Base-by-base conservation (phyloP, 2,888 invertebrate species). In the Eupithecia pulchellata region DNA sequence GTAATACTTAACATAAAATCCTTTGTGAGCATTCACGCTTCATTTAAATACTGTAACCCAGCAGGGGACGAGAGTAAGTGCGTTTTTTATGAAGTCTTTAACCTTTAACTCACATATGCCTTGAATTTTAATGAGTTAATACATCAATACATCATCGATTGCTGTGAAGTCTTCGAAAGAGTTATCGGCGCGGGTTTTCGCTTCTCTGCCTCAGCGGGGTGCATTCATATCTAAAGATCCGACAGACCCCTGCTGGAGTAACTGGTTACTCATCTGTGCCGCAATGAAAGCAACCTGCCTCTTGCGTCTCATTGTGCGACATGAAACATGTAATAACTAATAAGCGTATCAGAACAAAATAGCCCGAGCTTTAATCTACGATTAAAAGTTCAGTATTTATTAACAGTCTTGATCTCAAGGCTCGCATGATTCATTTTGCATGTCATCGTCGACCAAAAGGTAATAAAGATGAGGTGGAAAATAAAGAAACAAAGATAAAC, bases 81-180 rank as follows among this genome's bases (percentile, higher is more conserved):
- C 82, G 76, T 86, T 87, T 90, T 89, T 91, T 90, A 91, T 89
- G 84, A 90, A 89, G 88, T 87, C 83, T 91, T 91, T 90, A 91
- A 91, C 91, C 91, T 91, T 91, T 89, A 85, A 85, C 89, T 86
- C 82, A 82, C 84, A 86, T 87, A 89, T 88, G 86, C 89, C 90
- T 89, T 89, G 88, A 87, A 91, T 91, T 91, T 88, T 87, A 92
- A 92, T 92, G 87, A 92, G 90, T 90, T 89, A 91, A 92, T 91
- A 90, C 87, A 85, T 91, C 91, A 86, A 92, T 93, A 87, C 86
- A 92, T 92, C 90, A 89, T 90, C 85, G 82, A 81, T 80, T 89
- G 81, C 79, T 75, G 81, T 75, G 80, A 71, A 63, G 66, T 17
- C 81, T 84, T 88, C 39, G 69, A 85, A 89, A 83, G 86, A 87